Base-by-base conservation (phyloP, 2,113 vertebrate species). In the Tinamus guttatus region DNA sequence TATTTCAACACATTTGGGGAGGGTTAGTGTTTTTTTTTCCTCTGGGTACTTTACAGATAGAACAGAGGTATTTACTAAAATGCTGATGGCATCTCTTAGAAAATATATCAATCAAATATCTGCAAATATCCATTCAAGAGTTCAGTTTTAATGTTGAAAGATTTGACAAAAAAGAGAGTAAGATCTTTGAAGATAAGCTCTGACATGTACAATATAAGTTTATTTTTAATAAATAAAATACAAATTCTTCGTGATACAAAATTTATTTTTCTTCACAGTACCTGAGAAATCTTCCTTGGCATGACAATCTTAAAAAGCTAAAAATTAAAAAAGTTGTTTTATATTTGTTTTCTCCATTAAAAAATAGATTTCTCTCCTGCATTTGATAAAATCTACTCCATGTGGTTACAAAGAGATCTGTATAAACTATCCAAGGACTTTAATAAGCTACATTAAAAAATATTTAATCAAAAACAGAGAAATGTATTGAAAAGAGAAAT, bases 251-350 rank as follows among this genome's bases (percentile, higher is more conserved):
- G 4, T 28, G 38, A 88, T 51, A 76, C 0, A 22, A 64, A 45
- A 80, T 7, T 24, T 28, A 79, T 54, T 90, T 7, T 67, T 79
- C 32, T 28, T 76, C 87, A 67, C 43, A 27, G 13, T 45, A 82
- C 40, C 14, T 27, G 74, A 51, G 47, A 81, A 45, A 34, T 25
- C 18, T 22, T 62, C 34, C 75, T 80, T 43, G 73, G 15, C 41
- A 79, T 17, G 36, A 58, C 10, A 85, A 63, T 9, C 6, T 65
- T n/a, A 84, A 52, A 30, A 3, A 11, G 7, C 22, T n/a, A 21
- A 4, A 13, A 3, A 3, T 19, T 3, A 2, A 14, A 62, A 8
- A 5, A 3, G 5, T 1, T 16, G 74, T 19, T 0, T 64, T 62
- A 27, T 43, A 38, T 30, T n/a, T n/a, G n/a, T n/a, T 83, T 19